A percentile compares a stretch with the other conserved stretches of the same genome.
phyloP scores from a whole-genome alignment of 2,113 vertebrate species.

The Mirounga angustirostris region DNA sequence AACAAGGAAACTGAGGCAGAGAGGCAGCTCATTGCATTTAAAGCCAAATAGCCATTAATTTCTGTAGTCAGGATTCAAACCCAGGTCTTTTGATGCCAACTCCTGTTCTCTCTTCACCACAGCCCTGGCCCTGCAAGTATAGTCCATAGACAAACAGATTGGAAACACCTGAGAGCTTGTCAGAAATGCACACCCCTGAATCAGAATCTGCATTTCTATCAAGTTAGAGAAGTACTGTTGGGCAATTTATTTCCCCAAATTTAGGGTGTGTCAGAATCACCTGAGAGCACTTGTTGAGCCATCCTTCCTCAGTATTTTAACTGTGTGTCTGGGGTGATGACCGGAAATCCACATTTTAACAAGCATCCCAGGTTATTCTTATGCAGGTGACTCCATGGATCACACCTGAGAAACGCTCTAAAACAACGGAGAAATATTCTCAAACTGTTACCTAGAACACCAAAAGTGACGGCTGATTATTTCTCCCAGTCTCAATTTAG shows the following conservation, averaged over 20 bases:
- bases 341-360: not conserved
- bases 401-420: not conserved
- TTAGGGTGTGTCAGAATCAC: not conserved
- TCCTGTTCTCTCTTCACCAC: not conserved
- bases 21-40: not conserved
- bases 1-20: conserved; percentile 43
- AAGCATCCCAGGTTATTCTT: not conserved
- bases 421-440: not conserved
- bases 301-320: conserved; percentile 24
- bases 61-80: not conserved
- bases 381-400: not conserved
- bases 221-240: not conserved
- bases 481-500: not conserved
- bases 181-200: not conserved
- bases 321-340: not conserved
- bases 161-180: not conserved
- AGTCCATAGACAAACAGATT: not conserved
- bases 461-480: not conserved
- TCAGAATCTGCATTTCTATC: conserved; percentile 5
- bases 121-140: not conserved
- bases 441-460: not conserved
- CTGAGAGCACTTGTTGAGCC: not conserved
- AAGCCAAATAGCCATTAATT: not conserved
- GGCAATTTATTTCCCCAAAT: not conserved
- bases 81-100: not conserved